These are phyloP conservation scores for Berghia stephanieae DNA, from an alignment of 1,140 invertebrate species.

Conservation along the genomic window DNA sequence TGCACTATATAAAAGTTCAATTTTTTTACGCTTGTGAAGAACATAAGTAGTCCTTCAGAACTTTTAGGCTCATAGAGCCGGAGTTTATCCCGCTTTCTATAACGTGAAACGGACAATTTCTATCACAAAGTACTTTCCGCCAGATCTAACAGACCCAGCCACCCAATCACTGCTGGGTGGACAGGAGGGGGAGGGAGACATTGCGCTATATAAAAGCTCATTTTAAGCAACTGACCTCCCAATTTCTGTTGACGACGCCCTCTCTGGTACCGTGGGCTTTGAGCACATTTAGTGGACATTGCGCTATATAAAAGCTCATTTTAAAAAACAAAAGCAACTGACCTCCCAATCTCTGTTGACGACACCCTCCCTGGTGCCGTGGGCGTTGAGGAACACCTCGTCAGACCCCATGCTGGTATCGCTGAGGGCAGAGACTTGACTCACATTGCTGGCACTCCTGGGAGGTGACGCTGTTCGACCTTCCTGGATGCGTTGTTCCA, in stretches of 20 bases:
- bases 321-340: constrained; percentile 8
- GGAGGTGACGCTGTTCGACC: constrained; percentile 24
- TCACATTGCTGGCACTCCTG: constrained; percentile 40
- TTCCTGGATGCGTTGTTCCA: constrained; percentile 43
- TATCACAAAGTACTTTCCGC: too few species aligned
- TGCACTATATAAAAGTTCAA: too few species aligned
- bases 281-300: constrained; percentile 15
- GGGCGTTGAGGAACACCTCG: constrained; percentile 56
- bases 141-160: too few species aligned
- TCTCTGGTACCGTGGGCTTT: constrained; percentile 39
- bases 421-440: constrained; percentile 44
- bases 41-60: too few species aligned
- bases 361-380: constrained; percentile 41
- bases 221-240: constrained; percentile 55
- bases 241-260: constrained; percentile 50
- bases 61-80: too few species aligned
- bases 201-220: too few species aligned
- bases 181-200: too few species aligned
- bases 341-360: constrained; percentile 60
- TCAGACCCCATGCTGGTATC: constrained; percentile 60
- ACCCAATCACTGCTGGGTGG: too few species aligned
- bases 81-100: too few species aligned
- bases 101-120: too few species aligned
- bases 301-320: too few species aligned
- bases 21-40: too few species aligned